Conservation (phyloP, 2,888 invertebrate genomes). For the Cosmopolites sordidus region DNA sequence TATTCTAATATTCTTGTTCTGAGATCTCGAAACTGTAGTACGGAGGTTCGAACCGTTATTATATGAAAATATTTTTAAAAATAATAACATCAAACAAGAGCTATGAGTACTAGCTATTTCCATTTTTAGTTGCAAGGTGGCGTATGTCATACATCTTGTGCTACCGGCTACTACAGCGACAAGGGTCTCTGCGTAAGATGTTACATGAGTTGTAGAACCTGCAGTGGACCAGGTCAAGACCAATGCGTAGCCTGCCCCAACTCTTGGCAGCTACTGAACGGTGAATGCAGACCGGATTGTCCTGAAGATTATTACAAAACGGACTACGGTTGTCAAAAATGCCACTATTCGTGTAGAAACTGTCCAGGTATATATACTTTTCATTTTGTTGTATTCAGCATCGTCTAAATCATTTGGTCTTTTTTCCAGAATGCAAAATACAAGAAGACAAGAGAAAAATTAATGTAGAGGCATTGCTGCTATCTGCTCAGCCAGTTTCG, state of each 20-base stretch:
- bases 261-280: constrained; percentile 77
- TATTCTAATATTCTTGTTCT: too few species aligned
- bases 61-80: too few species aligned
- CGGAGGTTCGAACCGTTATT: too few species aligned
- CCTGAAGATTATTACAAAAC: constrained; percentile 83
- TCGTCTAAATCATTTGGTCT: too few species aligned
- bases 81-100: too few species aligned
- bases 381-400: too few species aligned
- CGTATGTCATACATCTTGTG: constrained; percentile 76
- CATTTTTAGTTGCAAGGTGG: constrained; percentile 65
- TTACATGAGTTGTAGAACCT: constrained; percentile 79
- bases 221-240: constrained; percentile 77
- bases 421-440: constrained; percentile 45
- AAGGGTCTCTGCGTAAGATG: constrained; percentile 78
- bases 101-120: too few species aligned
- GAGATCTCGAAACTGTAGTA: too few species aligned
- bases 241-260: constrained; percentile 80
- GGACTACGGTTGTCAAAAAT: constrained; percentile 77
- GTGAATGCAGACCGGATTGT: constrained; percentile 81
- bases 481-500: constrained; percentile 47
- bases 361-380: constrained; percentile 63
- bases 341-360: constrained; percentile 83
- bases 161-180: constrained; percentile 80
- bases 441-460: constrained; percentile 47
- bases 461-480: constrained; percentile 46